A percentile compares a stretch with the other conserved stretches of the same genome.
These are phyloP conservation scores for Diaphora mendica DNA, from an alignment of 2,888 invertebrate species.

Conservation along the genomic window DNA sequence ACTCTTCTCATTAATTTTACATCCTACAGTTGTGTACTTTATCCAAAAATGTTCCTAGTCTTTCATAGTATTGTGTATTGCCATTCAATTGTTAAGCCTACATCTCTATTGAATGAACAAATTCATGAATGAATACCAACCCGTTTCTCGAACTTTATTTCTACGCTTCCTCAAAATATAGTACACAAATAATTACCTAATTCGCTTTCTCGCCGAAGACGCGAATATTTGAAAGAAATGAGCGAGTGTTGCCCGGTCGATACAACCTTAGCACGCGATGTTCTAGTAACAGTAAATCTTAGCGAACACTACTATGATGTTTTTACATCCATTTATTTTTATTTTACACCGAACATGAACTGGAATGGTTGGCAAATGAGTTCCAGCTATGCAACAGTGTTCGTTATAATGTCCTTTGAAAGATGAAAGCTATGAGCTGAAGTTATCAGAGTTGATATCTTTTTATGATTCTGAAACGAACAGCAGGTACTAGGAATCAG, in stretches of 20 bases:
- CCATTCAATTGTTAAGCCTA: constrained; percentile 17
- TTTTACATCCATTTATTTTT: constrained; percentile 50
- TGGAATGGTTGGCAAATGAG: constrained; percentile 13
- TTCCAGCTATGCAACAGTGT: constrained; percentile 1
- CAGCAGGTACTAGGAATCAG: not conserved
- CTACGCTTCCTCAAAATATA: constrained; percentile 14
- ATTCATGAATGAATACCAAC: constrained; percentile 21
- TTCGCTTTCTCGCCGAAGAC: constrained; percentile 33
- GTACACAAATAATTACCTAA: constrained; percentile 26
- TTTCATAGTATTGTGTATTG: not conserved
- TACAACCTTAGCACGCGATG: constrained; percentile 57
- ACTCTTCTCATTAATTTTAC: not conserved
- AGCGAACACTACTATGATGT: constrained; percentile 56
- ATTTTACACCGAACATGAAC: constrained; percentile 44
- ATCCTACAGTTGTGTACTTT: not conserved
- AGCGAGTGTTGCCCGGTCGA: constrained; percentile 53
- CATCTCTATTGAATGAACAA: constrained; percentile 17
- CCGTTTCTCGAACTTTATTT: constrained; percentile 14
- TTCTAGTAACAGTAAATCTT: constrained; percentile 61
- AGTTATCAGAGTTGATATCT: not conserved
- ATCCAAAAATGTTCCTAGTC: not conserved
- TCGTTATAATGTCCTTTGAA: not conserved
- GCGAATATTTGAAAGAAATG: constrained; percentile 51
- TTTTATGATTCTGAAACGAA: not conserved
- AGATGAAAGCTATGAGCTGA: not conserved